Evolutionary conservation across 2,113 vertebrate genomes (phyloP).

Genomic region (Sphyrna mokarran): DNA sequence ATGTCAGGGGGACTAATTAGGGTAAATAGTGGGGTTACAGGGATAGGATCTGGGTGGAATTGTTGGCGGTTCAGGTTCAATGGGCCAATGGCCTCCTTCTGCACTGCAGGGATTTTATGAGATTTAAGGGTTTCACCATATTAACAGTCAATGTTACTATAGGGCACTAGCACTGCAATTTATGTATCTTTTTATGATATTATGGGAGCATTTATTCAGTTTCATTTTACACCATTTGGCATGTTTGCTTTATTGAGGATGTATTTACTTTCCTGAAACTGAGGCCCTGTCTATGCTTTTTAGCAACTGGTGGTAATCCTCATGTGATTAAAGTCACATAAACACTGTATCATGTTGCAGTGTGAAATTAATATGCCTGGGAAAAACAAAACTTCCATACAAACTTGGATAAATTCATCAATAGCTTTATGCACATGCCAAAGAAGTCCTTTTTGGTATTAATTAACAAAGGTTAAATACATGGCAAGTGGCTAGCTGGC

Average conservation of each 20-base stretch:
- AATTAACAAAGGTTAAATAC: slow-evolving; percentile 29
- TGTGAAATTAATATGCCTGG: slow-evolving; percentile 20
- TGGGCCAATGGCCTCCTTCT: too few species aligned
- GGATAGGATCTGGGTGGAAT: too few species aligned
- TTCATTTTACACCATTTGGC: slow-evolving; percentile 20
- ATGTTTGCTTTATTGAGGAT: slow-evolving; percentile 30
- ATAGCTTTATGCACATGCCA: background rate
- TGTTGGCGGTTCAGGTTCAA: too few species aligned
- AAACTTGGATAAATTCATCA: background rate
- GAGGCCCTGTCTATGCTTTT: background rate
- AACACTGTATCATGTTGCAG: slow-evolving; percentile 31
- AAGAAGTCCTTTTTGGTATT: background rate
- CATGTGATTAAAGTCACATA: slow-evolving; percentile 35
- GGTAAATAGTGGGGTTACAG: too few species aligned
- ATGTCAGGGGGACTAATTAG: too few species aligned
- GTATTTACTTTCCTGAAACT: slow-evolving; percentile 31
- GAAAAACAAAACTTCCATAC: slow-evolving; percentile 1
- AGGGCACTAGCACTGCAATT: too few species aligned
- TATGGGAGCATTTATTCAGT: background rate
- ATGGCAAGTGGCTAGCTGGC: background rate
- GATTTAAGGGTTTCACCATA: background rate
- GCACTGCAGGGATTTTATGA: too few species aligned
- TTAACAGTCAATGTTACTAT: background rate
- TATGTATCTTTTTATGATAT: background rate
- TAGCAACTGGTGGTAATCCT: slow-evolving; percentile 32